Base-by-base conservation (phyloP, 2,888 invertebrate genomes). In the Idaea aversata region DNA sequence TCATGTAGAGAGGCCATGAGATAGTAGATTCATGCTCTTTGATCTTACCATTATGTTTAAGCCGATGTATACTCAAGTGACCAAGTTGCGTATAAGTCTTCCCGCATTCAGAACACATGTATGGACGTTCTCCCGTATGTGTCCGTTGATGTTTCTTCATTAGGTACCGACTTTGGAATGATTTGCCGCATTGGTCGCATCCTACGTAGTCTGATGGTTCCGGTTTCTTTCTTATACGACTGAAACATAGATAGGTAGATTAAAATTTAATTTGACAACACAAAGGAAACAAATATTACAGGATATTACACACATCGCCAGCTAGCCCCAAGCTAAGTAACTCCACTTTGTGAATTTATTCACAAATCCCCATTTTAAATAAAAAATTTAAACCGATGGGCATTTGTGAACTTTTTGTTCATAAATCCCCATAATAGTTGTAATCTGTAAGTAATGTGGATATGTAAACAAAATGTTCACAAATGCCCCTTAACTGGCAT, bases 1-100 rank as follows among this genome's bases (percentile, higher is more conserved):
- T n/a, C n/a, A n/a, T n/a, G n/a, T n/a, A n/a, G n/a, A n/a, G n/a
- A n/a, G n/a, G n/a, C n/a, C n/a, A n/a, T n/a, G n/a, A n/a, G n/a
- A n/a, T n/a, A n/a, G n/a, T n/a, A 10, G 25, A 16, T 6, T 61
- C 57, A 57, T 34, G 0, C n/a, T 7, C 62, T 62, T 34, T 63
- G 16, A 59, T 57, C 60, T 64, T 6, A 66, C 91, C 91, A 68
- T 83, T 78, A 36, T 91, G 91, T 0, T 85, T 85, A 0, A 90
- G 63, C 5, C 85, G 82, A 64, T 91, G 91, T 66, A 86, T 89
- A 13, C 85, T 87, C 0, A 92, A 65, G 47, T 92, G 91, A 0
- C 91, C 91, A 0, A 85, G 77, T 58, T 91, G 92, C 0, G 88
- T 89, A 73, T 90, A 92, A 0, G 90, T 90, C 66, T 90, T 91